phyloP scores from a whole-genome alignment of 2,797 vertebrate genomes.

The Lemur catta region DNA sequence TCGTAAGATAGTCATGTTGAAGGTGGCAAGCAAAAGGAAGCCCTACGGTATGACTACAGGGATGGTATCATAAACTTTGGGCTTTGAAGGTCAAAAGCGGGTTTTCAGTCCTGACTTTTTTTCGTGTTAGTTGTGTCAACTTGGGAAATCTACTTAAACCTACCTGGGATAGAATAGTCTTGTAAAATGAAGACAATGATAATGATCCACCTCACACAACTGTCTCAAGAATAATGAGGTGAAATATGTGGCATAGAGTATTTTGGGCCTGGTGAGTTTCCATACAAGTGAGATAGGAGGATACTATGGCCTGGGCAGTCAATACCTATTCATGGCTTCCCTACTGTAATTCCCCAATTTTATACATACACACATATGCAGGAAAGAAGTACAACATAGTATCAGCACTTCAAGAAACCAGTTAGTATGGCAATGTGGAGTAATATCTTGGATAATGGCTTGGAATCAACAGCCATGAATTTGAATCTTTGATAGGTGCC shows the following conservation, averaged over 20 bases:
- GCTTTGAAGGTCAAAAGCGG: neutral
- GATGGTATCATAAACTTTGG: neutral
- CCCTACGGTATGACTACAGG: accelerated
- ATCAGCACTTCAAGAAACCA: neutral
- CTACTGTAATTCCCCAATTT: neutral
- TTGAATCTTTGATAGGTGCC: neutral
- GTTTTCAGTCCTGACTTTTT: neutral
- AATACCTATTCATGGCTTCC: neutral
- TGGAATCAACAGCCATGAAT: neutral
- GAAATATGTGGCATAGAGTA: neutral
- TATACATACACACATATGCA: accelerated
- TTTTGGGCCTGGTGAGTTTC: neutral
- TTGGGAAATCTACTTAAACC: neutral
- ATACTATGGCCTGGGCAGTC: neutral
- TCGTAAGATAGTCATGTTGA: neutral
- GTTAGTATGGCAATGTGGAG: neutral
- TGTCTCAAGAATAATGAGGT: neutral
- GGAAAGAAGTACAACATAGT: neutral
- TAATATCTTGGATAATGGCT: neutral
- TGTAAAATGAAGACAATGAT: neutral
- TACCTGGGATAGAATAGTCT: neutral
- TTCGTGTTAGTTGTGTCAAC: neutral
- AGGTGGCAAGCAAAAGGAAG: neutral
- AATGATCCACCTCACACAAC: neutral
- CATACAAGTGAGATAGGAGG: neutral